A percentile compares a stretch with the other conserved stretches of the same genome.
Evolutionary conservation across 1,140 invertebrate genomes (phyloP).

Genomic region (Hetaerina americana): DNA sequence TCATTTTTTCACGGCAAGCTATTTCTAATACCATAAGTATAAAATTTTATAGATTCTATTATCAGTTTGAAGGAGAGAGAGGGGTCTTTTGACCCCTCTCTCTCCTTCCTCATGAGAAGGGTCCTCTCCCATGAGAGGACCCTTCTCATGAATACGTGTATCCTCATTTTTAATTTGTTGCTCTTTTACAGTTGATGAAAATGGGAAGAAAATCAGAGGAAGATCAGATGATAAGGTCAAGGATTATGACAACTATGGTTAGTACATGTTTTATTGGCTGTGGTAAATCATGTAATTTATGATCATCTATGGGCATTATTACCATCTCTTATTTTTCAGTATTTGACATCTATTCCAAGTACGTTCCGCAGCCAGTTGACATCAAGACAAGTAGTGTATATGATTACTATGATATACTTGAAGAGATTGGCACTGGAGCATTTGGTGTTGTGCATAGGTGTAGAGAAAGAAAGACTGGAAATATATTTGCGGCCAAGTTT

Average conservation of each 20-base stretch:
- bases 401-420: slow-evolving; percentile 95
- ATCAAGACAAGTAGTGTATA: slow-evolving; percentile 91
- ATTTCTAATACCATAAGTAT: not conserved
- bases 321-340: slow-evolving; percentile 38
- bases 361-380: slow-evolving; percentile 90
- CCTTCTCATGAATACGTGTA: too few relatives aligned
- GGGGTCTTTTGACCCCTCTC: too few relatives aligned
- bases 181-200: slow-evolving; percentile 57
- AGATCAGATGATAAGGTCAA: slow-evolving; percentile 77
- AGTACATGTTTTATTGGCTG: slow-evolving; percentile 16
- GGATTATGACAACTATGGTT: slow-evolving; percentile 91
- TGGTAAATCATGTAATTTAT: slow-evolving; percentile 3
- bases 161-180: slow-evolving; percentile 16
- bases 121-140: too few relatives aligned
- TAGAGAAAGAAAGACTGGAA: slow-evolving; percentile 87
- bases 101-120: too few relatives aligned
- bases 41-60: not conserved
- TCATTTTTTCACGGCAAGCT: not conserved
- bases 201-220: slow-evolving; percentile 84
- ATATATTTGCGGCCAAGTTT: slow-evolving; percentile 98
- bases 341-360: slow-evolving; percentile 94
- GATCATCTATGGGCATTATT: slow-evolving; percentile 3
- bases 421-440: slow-evolving; percentile 97
- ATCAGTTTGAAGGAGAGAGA: too few relatives aligned
- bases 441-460: slow-evolving; percentile 98